Percentiles rank a stretch among this genome's conserved stretches.
These are phyloP conservation scores for Embidobia sp. DNA, from an alignment of 2,888 invertebrate genomes.

Conservation along the genomic window DNA sequence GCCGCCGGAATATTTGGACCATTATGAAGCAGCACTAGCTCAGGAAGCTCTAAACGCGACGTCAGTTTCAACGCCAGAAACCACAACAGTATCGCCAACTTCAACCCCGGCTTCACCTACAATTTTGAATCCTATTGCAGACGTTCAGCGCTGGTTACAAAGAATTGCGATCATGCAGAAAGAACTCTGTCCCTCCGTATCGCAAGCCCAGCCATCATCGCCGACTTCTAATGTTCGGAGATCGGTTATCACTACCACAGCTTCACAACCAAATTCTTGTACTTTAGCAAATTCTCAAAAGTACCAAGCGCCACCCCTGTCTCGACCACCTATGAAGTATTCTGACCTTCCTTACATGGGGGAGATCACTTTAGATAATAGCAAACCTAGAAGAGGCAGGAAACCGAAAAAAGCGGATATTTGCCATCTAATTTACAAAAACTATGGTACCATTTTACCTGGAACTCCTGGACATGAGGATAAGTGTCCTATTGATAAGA, in stretches of 20 bases:
- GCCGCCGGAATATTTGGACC: slow-evolving; percentile 90
- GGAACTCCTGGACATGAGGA: slow-evolving; percentile 86
- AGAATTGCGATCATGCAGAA: slow-evolving; percentile 88
- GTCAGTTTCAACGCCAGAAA: slow-evolving; percentile 72
- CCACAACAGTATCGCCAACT: slow-evolving; percentile 78
- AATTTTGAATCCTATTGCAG: slow-evolving; percentile 73
- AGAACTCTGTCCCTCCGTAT: slow-evolving; percentile 78
- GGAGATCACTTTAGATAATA: slow-evolving; percentile 94
- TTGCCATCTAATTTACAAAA: slow-evolving; percentile 94
- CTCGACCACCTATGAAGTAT: slow-evolving; percentile 84
- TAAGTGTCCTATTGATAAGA: slow-evolving; percentile 70
- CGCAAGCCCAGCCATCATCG: slow-evolving; percentile 19
- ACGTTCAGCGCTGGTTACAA: slow-evolving; percentile 86
- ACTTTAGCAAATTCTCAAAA: slow-evolving; percentile 42
- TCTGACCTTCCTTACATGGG: slow-evolving; percentile 96
- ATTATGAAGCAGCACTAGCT: slow-evolving; percentile 88
- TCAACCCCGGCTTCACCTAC: slow-evolving; percentile 67
- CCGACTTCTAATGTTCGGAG: slow-evolving; percentile 50
- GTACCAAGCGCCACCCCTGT: slow-evolving; percentile 71
- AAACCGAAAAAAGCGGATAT: slow-evolving; percentile 97
- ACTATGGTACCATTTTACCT: slow-evolving; percentile 93
- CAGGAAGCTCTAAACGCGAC: slow-evolving; percentile 80
- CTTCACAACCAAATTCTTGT: slow-evolving; percentile 66
- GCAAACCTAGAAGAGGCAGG: slow-evolving; percentile 91
- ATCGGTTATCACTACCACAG: slow-evolving; percentile 78